Percentiles rank a stretch among this genome's conserved stretches.
These are phyloP conservation scores for Plebejus argus DNA, from an alignment of 2,888 invertebrate species.

Conservation along the genomic window DNA sequence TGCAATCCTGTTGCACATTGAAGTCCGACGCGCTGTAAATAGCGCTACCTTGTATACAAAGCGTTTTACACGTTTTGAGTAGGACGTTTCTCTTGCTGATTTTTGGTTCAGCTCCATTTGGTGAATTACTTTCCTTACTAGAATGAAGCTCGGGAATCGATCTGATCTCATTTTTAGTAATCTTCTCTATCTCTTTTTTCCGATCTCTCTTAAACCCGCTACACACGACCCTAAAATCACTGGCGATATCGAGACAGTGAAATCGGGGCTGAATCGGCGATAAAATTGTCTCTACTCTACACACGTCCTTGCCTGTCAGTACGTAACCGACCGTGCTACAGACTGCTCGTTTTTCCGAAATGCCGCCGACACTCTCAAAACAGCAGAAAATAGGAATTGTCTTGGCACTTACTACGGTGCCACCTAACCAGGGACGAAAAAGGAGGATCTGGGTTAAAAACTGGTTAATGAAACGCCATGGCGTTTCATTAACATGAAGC, in stretches of 20 bases:
- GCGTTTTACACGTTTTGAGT: too few relatives aligned
- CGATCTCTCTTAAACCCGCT: background rate
- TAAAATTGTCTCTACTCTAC: constrained; percentile 1
- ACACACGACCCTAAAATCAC: constrained; percentile 2
- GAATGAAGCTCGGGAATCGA: too few relatives aligned
- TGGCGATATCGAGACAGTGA: constrained; percentile 15
- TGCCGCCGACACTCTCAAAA: constrained; percentile 25
- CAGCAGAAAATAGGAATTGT: constrained; percentile 23
- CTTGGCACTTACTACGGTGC: constrained; percentile 7
- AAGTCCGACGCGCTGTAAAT: too few relatives aligned
- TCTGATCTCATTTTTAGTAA: too few relatives aligned
- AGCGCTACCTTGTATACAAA: too few relatives aligned
- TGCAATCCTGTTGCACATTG: too few relatives aligned
- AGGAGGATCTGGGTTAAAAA: constrained; percentile 26
- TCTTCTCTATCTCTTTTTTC: too few relatives aligned
- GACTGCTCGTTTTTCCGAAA: constrained; percentile 32
- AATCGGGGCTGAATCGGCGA: constrained; percentile 5
- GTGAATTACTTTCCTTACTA: too few relatives aligned
- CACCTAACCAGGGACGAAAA: constrained; percentile 28
- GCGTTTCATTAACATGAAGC: too few relatives aligned
- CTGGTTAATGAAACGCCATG: constrained; percentile 32
- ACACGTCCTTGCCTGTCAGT: constrained; percentile 19
- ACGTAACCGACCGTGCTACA: constrained; percentile 36
- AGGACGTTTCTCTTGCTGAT: too few relatives aligned
- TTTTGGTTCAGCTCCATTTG: too few relatives aligned